phyloP scores from a whole-genome alignment of 2,888 invertebrate genomes.

The Meta bourneti region DNA sequence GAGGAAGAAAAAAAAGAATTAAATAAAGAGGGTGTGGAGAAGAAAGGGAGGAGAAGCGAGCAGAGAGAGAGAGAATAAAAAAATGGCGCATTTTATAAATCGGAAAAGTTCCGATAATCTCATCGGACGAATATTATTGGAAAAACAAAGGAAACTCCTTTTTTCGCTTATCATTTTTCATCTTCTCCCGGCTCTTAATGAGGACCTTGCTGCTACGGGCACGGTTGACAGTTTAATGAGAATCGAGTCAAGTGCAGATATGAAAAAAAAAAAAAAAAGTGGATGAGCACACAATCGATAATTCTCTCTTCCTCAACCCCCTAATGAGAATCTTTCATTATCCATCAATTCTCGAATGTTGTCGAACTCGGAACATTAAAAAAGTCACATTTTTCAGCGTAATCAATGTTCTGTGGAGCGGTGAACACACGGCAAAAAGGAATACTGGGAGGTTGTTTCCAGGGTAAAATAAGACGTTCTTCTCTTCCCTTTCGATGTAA shows the following conservation, averaged over 20 bases:
- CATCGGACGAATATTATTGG: slow-evolving; percentile 75
- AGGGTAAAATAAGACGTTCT: slow-evolving; percentile 23
- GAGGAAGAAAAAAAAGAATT: slow-evolving; percentile 63
- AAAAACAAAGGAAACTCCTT: slow-evolving; percentile 73
- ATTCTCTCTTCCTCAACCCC: slow-evolving; percentile 18
- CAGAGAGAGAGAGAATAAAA: not conserved
- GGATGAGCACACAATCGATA: slow-evolving; percentile 65
- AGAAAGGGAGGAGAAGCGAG: slow-evolving; percentile 16
- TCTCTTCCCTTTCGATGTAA: slow-evolving; percentile 9
- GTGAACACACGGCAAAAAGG: not conserved
- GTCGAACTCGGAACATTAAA: slow-evolving; percentile 17
- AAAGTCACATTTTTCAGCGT: slow-evolving; percentile 12
- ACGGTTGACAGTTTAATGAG: slow-evolving; percentile 74
- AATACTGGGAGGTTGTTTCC: not conserved
- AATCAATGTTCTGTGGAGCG: slow-evolving; percentile 41
- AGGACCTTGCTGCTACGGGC: slow-evolving; percentile 46
- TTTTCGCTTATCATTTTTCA: slow-evolving; percentile 75
- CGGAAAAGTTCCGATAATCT: slow-evolving; percentile 75
- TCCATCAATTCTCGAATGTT: slow-evolving; percentile 65
- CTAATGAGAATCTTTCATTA: slow-evolving; percentile 76
- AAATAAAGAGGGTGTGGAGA: slow-evolving; percentile 65
- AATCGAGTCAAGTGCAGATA: slow-evolving; percentile 63
- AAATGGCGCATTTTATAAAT: slow-evolving; percentile 68
- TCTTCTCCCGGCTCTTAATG: slow-evolving; percentile 68
- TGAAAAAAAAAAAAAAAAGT: slow-evolving; percentile 50